Evolutionary conservation across 1,140 invertebrate species (phyloP).

Genomic region (Caerostris extrusa): DNA sequence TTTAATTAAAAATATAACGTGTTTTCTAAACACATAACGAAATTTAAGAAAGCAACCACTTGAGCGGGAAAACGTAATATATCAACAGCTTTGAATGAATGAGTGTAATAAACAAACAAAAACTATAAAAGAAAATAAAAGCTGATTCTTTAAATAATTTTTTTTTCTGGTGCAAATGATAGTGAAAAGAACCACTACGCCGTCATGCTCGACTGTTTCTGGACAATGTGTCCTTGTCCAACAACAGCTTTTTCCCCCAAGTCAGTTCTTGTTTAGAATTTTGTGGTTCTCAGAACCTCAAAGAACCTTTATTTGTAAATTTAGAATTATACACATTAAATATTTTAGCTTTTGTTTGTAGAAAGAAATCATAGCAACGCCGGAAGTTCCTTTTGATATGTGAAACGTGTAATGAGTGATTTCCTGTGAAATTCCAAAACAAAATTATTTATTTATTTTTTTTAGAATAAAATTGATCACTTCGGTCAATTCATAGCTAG

Average conservation of each 20-base stretch:
- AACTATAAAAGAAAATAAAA: too few relatives aligned
- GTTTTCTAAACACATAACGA: too few relatives aligned
- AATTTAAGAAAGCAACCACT: too few relatives aligned
- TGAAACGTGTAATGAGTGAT: background rate
- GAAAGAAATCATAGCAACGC: background rate
- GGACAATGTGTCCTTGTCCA: slow-evolving; percentile 5
- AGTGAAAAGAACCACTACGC: background rate
- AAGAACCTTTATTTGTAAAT: background rate
- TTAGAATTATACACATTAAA: background rate
- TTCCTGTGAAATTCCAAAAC: too few relatives aligned
- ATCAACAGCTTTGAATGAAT: too few relatives aligned
- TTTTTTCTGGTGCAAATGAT: background rate
- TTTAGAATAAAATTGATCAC: too few relatives aligned
- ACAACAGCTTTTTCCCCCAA: background rate
- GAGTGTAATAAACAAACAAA: too few relatives aligned
- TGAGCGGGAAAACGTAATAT: too few relatives aligned
- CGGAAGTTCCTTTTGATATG: background rate
- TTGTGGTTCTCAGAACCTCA: background rate
- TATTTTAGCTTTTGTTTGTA: background rate
- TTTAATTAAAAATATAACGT: too few relatives aligned
- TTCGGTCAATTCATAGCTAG: too few relatives aligned
- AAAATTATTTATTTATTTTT: too few relatives aligned
- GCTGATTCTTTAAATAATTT: too few relatives aligned
- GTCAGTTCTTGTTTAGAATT: background rate
- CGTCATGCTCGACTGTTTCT: background rate